Percentiles rank a stretch among this genome's conserved stretches.
Evolutionary conservation across 1,140 invertebrate species (phyloP).

Genomic region (Scaptodrosophila lebanonensis): DNA sequence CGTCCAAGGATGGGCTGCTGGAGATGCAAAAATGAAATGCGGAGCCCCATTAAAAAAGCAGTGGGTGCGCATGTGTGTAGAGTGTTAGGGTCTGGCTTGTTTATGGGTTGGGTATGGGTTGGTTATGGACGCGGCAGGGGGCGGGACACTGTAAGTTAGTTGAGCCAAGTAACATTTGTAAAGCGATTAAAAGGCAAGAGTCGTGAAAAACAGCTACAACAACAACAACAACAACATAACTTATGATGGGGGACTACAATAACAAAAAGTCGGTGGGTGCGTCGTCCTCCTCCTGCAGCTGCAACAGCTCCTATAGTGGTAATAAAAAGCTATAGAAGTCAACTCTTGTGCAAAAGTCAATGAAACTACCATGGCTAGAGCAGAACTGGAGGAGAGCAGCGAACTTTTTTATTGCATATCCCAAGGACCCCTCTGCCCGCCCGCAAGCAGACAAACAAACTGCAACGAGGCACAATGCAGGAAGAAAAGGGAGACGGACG

Average conservation of each 20-base stretch:
- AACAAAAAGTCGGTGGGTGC: too few species aligned
- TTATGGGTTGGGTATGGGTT: too few species aligned
- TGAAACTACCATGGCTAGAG: slow-evolving; percentile 39
- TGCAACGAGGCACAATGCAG: slow-evolving; percentile 19
- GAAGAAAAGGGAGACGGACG: too few species aligned
- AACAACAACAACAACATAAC: slow-evolving; percentile 4
- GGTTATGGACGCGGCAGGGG: too few species aligned
- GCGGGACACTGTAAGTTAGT: too few species aligned
- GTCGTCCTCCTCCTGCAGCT: slow-evolving; percentile 1
- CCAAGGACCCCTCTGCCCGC: background rate
- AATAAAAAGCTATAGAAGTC: slow-evolving; percentile 58
- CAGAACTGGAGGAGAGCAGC: slow-evolving; percentile 7
- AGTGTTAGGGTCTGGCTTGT: too few species aligned
- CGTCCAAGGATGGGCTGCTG: background rate
- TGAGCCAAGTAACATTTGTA: slow-evolving; percentile 8
- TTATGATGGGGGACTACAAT: too few species aligned
- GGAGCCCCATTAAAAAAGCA: slow-evolving; percentile 4
- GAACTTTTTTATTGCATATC: slow-evolving; percentile 30
- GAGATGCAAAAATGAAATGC: slow-evolving; percentile 9
- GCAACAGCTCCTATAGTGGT: too few species aligned
- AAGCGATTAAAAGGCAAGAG: slow-evolving; percentile 17
- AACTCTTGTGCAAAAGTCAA: slow-evolving; percentile 63
- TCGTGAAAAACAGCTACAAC: background rate
- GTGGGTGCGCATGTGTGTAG: background rate
- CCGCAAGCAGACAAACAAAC: background rate